Evolutionary conservation across 2,113 vertebrate genomes (phyloP).

Genomic region (Illadopsis cleaveri): DNA sequence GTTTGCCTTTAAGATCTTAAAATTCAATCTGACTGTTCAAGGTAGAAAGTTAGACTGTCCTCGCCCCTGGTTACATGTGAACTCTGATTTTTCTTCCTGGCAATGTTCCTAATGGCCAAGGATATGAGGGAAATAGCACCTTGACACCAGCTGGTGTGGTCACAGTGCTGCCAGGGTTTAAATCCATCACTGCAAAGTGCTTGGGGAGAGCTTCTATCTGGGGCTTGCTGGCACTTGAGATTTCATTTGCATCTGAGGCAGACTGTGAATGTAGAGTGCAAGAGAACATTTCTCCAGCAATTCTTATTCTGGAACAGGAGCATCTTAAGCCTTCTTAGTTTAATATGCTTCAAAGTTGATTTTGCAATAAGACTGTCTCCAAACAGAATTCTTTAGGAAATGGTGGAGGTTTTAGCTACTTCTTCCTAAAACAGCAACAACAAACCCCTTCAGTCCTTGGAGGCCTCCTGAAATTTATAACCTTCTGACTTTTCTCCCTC

Average conservation of each 20-base stretch:
- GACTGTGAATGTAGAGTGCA: not conserved
- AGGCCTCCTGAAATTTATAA: not conserved
- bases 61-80: not conserved
- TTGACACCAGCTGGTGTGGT: slow-evolving; percentile 2
- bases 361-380: not conserved
- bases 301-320: slow-evolving; percentile 5
- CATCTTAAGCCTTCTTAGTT: not conserved
- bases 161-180: not conserved
- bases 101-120: not conserved
- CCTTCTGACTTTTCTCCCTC: not conserved
- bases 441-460: not conserved
- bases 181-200: not conserved
- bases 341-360: slow-evolving; percentile 26
- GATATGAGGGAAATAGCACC: not conserved
- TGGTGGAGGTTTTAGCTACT: fast-evolving
- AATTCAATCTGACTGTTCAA: not conserved
- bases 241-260: slow-evolving; percentile 48
- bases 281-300: not conserved
- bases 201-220: not conserved
- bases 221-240: slow-evolving; percentile 5
- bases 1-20: not conserved
- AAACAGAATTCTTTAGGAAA: slow-evolving; percentile 29
- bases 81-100: not conserved
- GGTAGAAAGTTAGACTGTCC: not conserved
- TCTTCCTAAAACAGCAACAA: not conserved